Conservation (phyloP, 1,140 invertebrate genomes). For the Eupristina koningsbergeri region DNA sequence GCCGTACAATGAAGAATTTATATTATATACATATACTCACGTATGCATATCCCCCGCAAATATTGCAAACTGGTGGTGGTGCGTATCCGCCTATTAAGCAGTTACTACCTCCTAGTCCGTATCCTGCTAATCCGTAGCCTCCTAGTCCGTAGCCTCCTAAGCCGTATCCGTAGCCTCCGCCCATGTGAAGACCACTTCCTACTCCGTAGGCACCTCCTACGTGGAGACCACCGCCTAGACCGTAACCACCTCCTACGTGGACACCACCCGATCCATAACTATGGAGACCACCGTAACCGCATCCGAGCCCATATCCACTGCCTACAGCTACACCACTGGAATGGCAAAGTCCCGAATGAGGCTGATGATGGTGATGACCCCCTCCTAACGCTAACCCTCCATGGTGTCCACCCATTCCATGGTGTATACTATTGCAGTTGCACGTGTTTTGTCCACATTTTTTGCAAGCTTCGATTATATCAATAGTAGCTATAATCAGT, state of each 20-base stretch:
- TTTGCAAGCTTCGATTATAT: constrained; percentile 33
- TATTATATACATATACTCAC: constrained; percentile 25
- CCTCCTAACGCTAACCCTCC: background rate
- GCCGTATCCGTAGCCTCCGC: background rate
- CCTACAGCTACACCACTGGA: background rate
- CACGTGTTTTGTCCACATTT: constrained; percentile 30
- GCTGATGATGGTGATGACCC: background rate
- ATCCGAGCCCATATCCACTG: constrained; percentile 21
- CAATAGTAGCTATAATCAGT: constrained; percentile 16
- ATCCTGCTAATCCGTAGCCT: background rate
- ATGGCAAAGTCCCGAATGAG: background rate
- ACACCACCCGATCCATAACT: constrained; percentile 9
- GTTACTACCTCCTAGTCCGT: background rate
- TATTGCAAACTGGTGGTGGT: constrained; percentile 4
- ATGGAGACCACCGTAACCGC: constrained; percentile 1
- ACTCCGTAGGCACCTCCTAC: constrained; percentile 7
- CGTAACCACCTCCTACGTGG: background rate
- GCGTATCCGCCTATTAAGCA: background rate
- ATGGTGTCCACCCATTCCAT: background rate
- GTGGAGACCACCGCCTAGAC: background rate
- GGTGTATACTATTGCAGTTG: constrained; percentile 1
- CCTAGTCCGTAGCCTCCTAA: background rate
- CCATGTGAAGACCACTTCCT: background rate
- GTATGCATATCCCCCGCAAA: constrained; percentile 4
- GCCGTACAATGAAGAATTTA: no score